Evolutionary conservation across 2,888 invertebrate genomes (phyloP), one percentile per base, ranked within the genome.

Genomic region (Macrosoma leucophasiata): DNA sequence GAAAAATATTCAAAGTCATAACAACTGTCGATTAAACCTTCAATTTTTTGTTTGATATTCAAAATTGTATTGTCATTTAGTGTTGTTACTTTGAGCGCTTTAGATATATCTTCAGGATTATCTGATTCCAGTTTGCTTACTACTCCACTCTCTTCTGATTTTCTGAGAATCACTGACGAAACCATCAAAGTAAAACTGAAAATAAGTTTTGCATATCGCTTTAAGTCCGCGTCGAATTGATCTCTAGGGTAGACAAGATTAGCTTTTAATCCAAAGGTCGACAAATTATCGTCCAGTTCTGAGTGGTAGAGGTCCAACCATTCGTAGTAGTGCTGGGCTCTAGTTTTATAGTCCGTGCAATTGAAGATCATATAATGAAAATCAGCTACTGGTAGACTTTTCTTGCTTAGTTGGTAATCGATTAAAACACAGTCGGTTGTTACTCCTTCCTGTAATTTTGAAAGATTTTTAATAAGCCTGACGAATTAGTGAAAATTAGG

Each of bases 331-430:
- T 55, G 40, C 13, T 52, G 33, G 0, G 40, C 24, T 9, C 57
- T 54, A 0, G 48, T 41, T n/a, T 46, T 32, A 28, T 62, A 48
- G 34, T 61, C 55, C 0, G 57, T 58, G 36, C 63, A 64, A 40
- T 48, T 63, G 26, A 63, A 55, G 3, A 62, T 36, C 32, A 59
- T 46, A 35, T 55, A 55, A 1, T 49, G 36, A 0, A 64, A 20
- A 18, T 64, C 64, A 6, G 28, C 23, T 4, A 43, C 52, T 1
- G 62, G 63, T 10, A 37, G 48, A 7, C 36, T 36, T 15, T 49
- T 52, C 17, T 33, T 45, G 1, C 56, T 43, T 3, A 53, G 3
- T 35, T 65, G 63, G 33, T 63, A 64, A 39, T 64, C 63, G 5
- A 64, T 58, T 34, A 62, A 44, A 4, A 60, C 40, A 4, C 52